phyloP scores from a whole-genome alignment of 2,113 vertebrate genomes.

The Mixornis gularis region DNA sequence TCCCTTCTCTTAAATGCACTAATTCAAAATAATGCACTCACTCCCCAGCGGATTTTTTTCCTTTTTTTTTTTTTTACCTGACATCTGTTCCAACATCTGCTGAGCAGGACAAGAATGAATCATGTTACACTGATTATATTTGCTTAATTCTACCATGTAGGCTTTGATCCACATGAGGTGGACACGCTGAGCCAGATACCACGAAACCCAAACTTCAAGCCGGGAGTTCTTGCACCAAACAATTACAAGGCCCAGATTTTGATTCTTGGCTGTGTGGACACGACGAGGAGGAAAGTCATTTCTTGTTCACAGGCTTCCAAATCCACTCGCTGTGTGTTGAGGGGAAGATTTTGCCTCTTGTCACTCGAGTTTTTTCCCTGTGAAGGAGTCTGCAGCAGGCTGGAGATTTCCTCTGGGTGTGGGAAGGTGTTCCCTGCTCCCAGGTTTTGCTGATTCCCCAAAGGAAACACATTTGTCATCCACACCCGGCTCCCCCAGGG shows the following conservation, averaged over 20 bases:
- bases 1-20: constrained; percentile 58
- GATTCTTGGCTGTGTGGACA: neutral
- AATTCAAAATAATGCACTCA: constrained; percentile 51
- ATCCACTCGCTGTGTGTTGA: rapidly evolving
- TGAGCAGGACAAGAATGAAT: constrained; percentile 54
- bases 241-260: neutral
- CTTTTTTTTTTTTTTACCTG: constrained; percentile 2
- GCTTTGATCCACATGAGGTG: constrained; percentile 16
- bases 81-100: constrained; percentile 66
- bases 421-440: neutral
- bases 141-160: constrained; percentile 31
- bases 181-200: neutral
- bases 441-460: neutral
- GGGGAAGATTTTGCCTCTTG: neutral
- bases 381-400: neutral
- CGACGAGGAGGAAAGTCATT: neutral
- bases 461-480: neutral
- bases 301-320: neutral
- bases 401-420: neutral
- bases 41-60: neutral
- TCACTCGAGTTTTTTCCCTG: neutral
- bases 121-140: constrained; percentile 29
- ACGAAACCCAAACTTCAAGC: neutral
- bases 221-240: neutral
- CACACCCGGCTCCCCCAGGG: rapidly evolving